Base-by-base conservation (phyloP, 1,140 invertebrate species). In the Macrosteles quadrilineatus region DNA sequence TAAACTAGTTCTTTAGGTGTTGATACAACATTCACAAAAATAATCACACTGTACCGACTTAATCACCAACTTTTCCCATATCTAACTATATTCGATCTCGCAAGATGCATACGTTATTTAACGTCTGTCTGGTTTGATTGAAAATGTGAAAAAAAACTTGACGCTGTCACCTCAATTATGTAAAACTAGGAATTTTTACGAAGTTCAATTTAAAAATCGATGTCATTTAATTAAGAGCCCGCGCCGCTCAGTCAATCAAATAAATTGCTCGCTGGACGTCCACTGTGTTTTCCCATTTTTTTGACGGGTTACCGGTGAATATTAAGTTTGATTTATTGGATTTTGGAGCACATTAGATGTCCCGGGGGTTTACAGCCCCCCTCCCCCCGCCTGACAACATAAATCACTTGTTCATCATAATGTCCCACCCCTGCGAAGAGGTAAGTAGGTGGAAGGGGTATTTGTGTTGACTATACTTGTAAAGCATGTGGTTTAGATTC, bases 311-410 rank as follows among this genome's bases (percentile, higher is more conserved):
- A 59, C 55, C 55, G 55, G 55, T 29, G 55, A 59, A 59, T 59
- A 59, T 59, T 59, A 59, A 59, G 55, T 59, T 59, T 59, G 55
- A 59, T 59, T 59, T 59, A 59, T 59, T 59, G 23, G 55, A 59
- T 59, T 59, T 29, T 23, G 6, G 4, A 25, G 55, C 55, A 23
- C 55, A 59, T 59, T 59, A 59, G 55, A 30, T 27, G 23, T 29
- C 55, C 23, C 27, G 21, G 55, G 55, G 23, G 55, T 59, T 2
- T 59, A 23, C 55, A 30, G 14, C 32, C 32, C 32, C 32, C 32
- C 32, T 14, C 32, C 32, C 32, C 14, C 32, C 14, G 32, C 32
- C 32, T 36, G 32, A 36, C 32, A 36, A 36, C 32, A 36, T 36
- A 36, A 36, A 36, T 36, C 32, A 36, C 32, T 36, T 36, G 32